A percentile compares a stretch with the other conserved stretches of the same genome.
Evolutionary conservation across 2,113 vertebrate species (phyloP).

Genomic region (Asarcornis scutulata): DNA sequence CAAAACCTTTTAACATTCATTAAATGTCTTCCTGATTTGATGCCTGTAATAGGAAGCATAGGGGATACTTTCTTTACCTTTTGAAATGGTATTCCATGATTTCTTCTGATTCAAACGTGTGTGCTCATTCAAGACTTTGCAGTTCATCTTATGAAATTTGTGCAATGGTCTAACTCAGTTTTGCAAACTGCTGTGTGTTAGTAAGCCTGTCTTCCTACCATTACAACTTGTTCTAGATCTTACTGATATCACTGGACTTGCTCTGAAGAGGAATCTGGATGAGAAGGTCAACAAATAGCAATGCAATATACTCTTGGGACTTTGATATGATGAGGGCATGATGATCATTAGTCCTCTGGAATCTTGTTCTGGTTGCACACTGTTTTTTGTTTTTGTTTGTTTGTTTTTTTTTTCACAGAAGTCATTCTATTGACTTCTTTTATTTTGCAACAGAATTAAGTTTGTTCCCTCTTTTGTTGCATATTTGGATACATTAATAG

Average conservation of each 20-base stretch:
- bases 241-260: background rate
- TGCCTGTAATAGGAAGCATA: background rate
- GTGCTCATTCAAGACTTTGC: background rate
- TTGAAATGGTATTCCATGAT: background rate
- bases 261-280: background rate
- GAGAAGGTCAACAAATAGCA: background rate
- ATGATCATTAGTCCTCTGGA: background rate
- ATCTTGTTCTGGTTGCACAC: background rate
- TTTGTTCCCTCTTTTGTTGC: background rate
- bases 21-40: background rate
- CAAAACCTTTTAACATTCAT: background rate
- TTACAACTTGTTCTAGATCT: background rate
- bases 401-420: background rate
- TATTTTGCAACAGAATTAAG: background rate
- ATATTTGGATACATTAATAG: background rate
- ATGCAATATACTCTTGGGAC: background rate
- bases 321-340: background rate
- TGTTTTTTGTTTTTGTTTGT: constrained; percentile 5
- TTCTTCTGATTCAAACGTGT: background rate
- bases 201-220: background rate
- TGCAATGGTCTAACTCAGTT: background rate
- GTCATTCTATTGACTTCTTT: background rate
- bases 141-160: background rate
- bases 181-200: background rate
- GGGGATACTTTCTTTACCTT: background rate